phyloP scores from a whole-genome alignment of 2,888 invertebrate genomes.

The Trichopria drosophilae region DNA sequence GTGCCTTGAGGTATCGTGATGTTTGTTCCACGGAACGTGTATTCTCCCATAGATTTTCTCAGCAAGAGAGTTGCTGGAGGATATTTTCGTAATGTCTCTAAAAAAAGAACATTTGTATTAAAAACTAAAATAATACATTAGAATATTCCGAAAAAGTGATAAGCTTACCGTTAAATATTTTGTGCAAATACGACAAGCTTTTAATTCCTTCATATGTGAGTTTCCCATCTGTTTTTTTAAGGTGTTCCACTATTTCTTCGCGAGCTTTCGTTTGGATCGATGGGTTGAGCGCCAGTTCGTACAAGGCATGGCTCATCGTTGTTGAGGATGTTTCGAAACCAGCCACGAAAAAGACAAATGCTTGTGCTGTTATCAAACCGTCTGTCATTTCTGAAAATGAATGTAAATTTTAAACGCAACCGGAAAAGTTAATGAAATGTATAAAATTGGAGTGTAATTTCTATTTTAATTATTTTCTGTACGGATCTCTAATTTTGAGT shows the following conservation, averaged over 20 bases:
- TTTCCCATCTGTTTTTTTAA: no score
- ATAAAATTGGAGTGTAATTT: no score
- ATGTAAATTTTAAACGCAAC: background rate
- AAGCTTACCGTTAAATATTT: background rate
- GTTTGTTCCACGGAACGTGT: slow-evolving; percentile 30
- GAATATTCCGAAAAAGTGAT: no score
- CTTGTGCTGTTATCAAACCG: slow-evolving; percentile 41
- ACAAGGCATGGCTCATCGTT: slow-evolving; percentile 35
- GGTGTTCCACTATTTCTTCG: slow-evolving; percentile 33
- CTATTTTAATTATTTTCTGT: no score
- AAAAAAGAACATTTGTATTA: slow-evolving; percentile 2
- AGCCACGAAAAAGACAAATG: slow-evolving; percentile 45
- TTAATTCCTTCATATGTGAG: background rate
- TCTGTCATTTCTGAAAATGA: slow-evolving; percentile 37
- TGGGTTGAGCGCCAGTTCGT: slow-evolving; percentile 38
- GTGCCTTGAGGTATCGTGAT: slow-evolving; percentile 32
- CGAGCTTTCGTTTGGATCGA: slow-evolving; percentile 38
- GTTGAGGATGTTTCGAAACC: slow-evolving; percentile 46
- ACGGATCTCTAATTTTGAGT: no score
- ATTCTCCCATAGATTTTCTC: slow-evolving; percentile 23
- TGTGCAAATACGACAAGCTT: background rate
- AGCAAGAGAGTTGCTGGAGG: slow-evolving; percentile 26
- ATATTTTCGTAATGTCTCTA: slow-evolving; percentile 37
- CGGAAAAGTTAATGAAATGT: no score
- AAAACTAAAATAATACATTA: background rate